These are phyloP conservation scores for Mythimna loreyi DNA, from an alignment of 2,888 invertebrate species.

Conservation along the genomic window DNA sequence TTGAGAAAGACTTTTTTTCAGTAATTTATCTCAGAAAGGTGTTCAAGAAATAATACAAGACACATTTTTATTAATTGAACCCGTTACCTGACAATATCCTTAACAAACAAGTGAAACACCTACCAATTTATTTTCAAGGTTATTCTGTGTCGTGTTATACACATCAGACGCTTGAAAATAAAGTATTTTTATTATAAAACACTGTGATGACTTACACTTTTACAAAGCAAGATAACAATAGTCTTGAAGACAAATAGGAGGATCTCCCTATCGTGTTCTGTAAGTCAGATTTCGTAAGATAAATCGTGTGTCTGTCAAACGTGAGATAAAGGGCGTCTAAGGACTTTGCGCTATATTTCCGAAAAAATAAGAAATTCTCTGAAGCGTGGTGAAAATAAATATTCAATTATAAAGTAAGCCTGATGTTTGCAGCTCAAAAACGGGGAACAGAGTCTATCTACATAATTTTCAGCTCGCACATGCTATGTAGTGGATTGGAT, in stretches of 20 bases:
- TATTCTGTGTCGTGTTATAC: no score
- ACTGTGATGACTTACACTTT: background rate
- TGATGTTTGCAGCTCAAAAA: background rate
- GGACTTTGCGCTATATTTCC: slow-evolving; percentile 25
- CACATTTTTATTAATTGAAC: no score
- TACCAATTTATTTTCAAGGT: no score
- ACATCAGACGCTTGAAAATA: no score
- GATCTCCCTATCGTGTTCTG: background rate
- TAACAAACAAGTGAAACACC: no score
- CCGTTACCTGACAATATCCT: no score
- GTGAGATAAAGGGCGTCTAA: slow-evolving; percentile 19
- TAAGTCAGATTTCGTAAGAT: slow-evolving; percentile 22
- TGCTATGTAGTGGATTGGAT: background rate
- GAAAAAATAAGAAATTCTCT: slow-evolving; percentile 18
- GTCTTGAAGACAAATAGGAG: slow-evolving; percentile 11
- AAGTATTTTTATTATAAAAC: background rate
- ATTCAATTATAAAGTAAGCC: slow-evolving; percentile 15
- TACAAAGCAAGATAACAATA: background rate
- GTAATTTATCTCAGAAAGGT: no score
- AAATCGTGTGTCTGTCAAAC: slow-evolving; percentile 40
- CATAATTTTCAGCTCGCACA: background rate
- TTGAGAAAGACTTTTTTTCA: no score
- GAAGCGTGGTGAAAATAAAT: slow-evolving; percentile 10
- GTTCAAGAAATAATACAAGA: no score
- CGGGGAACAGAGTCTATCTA: background rate